Percentiles rank a stretch among this genome's conserved stretches.
Conservation (phyloP, 2,888 invertebrate species). For the Notodonta dromedarius region DNA sequence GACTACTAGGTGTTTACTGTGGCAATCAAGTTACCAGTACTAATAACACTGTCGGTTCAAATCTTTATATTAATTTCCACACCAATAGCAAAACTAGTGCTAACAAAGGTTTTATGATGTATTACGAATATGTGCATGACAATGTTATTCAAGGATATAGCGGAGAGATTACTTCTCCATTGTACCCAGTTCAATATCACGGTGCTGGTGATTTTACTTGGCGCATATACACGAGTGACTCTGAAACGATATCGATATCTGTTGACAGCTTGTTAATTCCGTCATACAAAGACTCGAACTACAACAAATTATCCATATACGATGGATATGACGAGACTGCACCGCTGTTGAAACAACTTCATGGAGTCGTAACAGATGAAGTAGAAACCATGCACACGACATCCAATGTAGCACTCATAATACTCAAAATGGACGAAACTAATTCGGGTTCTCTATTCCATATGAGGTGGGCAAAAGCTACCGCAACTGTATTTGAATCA, state of each 20-base stretch:
- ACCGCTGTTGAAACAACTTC: slow-evolving; percentile 79
- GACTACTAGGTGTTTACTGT: slow-evolving; percentile 88
- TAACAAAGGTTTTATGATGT: slow-evolving; percentile 88
- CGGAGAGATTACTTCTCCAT: slow-evolving; percentile 91
- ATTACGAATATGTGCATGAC: slow-evolving; percentile 88
- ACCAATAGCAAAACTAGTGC: slow-evolving; percentile 84
- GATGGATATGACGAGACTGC: slow-evolving; percentile 90
- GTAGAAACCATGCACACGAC: slow-evolving; percentile 70
- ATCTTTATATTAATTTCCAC: slow-evolving; percentile 91
- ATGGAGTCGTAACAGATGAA: slow-evolving; percentile 72
- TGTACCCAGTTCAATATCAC: slow-evolving; percentile 86
- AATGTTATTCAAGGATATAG: slow-evolving; percentile 86
- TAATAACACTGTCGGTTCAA: slow-evolving; percentile 82
- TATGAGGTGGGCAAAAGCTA: slow-evolving; percentile 58
- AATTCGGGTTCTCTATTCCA: slow-evolving; percentile 73
- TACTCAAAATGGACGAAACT: slow-evolving; percentile 69
- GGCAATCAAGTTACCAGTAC: slow-evolving; percentile 85
- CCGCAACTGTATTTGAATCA: slow-evolving; percentile 19
- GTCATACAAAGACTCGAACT: slow-evolving; percentile 52
- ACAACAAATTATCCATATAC: slow-evolving; percentile 81
- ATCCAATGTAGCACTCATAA: slow-evolving; percentile 87
- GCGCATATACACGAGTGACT: slow-evolving; percentile 85
- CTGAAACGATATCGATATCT: slow-evolving; percentile 49
- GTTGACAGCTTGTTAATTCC: slow-evolving; percentile 63
- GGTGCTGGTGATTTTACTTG: slow-evolving; percentile 84